A percentile compares a stretch with the other conserved stretches of the same genome.
phyloP scores from a whole-genome alignment of 2,888 invertebrate genomes.

The Hypercompe scribonia region DNA sequence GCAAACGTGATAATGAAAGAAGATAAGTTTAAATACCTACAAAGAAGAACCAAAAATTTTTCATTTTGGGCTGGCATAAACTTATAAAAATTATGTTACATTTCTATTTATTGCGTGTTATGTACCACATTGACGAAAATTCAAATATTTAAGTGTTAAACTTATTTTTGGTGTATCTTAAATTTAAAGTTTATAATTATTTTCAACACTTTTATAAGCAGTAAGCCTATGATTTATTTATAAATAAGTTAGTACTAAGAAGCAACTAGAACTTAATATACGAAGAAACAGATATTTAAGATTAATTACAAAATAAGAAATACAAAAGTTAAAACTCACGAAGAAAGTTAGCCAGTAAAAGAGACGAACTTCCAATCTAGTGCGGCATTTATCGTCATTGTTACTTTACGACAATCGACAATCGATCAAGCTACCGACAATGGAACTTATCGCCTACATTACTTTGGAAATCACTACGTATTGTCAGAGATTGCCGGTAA shows the following conservation, averaged over 20 bases:
- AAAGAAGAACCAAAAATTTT: too few relatives aligned
- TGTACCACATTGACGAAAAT: not conserved
- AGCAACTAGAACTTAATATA: too few relatives aligned
- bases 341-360: slow-evolving; percentile 42
- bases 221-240: too few relatives aligned
- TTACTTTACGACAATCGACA: slow-evolving; percentile 67
- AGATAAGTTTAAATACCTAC: too few relatives aligned
- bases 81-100: not conserved
- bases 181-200: too few relatives aligned
- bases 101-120: not conserved
- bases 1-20: not conserved
- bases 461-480: slow-evolving; percentile 59
- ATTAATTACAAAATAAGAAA: not conserved
- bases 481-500: slow-evolving; percentile 51
- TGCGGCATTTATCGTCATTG: slow-evolving; percentile 76
- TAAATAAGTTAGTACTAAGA: too few relatives aligned
- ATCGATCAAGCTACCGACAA: slow-evolving; percentile 73
- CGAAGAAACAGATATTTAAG: not conserved
- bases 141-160: not conserved
- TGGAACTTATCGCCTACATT: slow-evolving; percentile 66
- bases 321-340: slow-evolving; percentile 22
- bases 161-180: not conserved
- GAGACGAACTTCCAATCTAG: slow-evolving; percentile 66
- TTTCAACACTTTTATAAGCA: too few relatives aligned
- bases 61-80: not conserved